These are phyloP conservation scores for Cataglyphis albicans DNA, from an alignment of 2,888 invertebrate genomes.

Conservation along the genomic window DNA sequence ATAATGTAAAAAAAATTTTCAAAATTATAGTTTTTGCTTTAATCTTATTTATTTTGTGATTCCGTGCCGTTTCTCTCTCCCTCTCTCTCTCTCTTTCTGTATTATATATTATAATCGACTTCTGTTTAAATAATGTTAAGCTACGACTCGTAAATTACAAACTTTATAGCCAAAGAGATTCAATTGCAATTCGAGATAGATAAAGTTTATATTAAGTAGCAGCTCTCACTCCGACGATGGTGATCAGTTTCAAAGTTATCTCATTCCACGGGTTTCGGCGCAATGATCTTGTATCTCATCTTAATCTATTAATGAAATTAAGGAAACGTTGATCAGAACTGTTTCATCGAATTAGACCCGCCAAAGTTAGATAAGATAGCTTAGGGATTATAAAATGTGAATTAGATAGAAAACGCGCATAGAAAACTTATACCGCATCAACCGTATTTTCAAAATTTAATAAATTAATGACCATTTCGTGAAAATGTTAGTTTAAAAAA, in stretches of 20 bases:
- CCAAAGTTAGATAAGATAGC: slow-evolving; percentile 36
- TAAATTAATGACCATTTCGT: not conserved
- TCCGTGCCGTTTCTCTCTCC: not conserved
- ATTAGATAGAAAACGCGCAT: slow-evolving; percentile 11
- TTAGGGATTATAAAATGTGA: slow-evolving; percentile 3
- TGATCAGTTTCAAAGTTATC: slow-evolving; percentile 35
- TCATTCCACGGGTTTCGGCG: not conserved
- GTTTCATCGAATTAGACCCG: not conserved
- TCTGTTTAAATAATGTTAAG: not conserved
- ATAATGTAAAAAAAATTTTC: not conserved
- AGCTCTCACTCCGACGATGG: slow-evolving; percentile 16
- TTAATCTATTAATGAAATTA: slow-evolving; percentile 48
- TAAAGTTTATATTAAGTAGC: slow-evolving; percentile 25
- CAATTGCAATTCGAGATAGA: slow-evolving; percentile 6
- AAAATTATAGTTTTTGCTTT: not conserved
- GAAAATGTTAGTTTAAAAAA: not conserved
- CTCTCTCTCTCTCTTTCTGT: not conserved
- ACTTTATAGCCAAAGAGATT: not conserved
- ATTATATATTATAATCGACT: not conserved
- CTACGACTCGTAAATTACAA: not conserved
- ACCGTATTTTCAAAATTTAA: not conserved
- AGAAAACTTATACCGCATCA: not conserved
- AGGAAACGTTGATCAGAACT: slow-evolving; percentile 17
- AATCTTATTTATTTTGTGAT: not conserved
- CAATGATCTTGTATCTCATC: slow-evolving; percentile 26